Evolutionary conservation across 2,888 invertebrate genomes (phyloP), one percentile per base, ranked within the genome.

Genomic region (Liposcelis brunnea): DNA sequence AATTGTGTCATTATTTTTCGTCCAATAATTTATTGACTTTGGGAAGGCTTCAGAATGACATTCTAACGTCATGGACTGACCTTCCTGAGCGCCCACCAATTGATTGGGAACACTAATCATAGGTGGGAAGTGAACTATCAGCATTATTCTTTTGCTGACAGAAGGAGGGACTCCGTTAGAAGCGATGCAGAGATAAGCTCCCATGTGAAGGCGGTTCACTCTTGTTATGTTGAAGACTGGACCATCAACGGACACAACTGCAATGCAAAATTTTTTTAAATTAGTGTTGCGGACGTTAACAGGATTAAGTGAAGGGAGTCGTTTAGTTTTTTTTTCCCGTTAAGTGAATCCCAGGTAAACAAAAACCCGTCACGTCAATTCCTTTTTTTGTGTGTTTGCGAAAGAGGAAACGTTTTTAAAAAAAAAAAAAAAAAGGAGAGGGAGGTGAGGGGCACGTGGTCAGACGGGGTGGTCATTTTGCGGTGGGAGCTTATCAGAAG

Each of bases 111-210:
- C 67, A 61, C 63, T 66, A 50, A 72, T 69, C 66, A 69, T 67
- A 15, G 72, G 72, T 6, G 70, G 66, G 59, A 72, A 85, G 61
- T 84, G 80, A 14, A 84, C 81, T 45, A 81, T 80, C 44, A 89
- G 74, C 68, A 80, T 80, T 56, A 89, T 86, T 57, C 87, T 67
- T 63, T 87, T 87, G 72, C 86, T 86, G 53, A 87, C 83, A 31
- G 85, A 80, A 1, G 89, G 89, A 10, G 87, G 89, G 12, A 84
- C 77, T 7, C 84, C 84, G 57, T 85, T 85, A 33, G 80, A 79
- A 1, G 84, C 84, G 51, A 84, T 83, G 60, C 84, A 84, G 26
- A 83, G 64, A 59, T 82, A 83, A 32, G 81, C 77, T 8, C 83
- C 84, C 71, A 85, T 85, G 58, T 84, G 80, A 48, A 80, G 76